Conservation (phyloP, 2,797 vertebrate species). For the Urosaurus nigricauda region DNA sequence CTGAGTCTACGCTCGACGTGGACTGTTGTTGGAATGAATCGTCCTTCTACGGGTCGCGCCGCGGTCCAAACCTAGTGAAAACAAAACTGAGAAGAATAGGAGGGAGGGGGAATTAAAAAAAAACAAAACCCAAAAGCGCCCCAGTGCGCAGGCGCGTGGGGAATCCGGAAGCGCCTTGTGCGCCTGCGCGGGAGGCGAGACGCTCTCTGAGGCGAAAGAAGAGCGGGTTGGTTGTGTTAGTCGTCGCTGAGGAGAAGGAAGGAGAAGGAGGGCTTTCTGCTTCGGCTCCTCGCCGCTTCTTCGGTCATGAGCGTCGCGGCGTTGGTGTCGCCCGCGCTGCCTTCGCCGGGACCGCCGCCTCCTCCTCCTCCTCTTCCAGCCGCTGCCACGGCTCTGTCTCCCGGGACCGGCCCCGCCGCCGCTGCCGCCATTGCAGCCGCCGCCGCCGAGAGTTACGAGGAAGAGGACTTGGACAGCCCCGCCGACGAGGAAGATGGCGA, state of each 20-base stretch:
- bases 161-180: neutral
- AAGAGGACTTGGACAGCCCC: conserved; percentile 94
- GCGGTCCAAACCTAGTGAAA: neutral
- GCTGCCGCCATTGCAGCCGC: conserved; percentile 64
- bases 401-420: conserved; percentile 68
- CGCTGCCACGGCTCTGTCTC: conserved; percentile 20
- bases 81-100: too few relatives aligned
- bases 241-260: too few relatives aligned
- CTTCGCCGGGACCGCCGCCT: conserved; percentile 66
- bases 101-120: too few relatives aligned
- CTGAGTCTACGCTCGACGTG: neutral
- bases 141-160: neutral
- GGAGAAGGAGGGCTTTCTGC: too few relatives aligned
- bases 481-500: conserved; percentile 96
- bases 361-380: conserved; percentile 55
- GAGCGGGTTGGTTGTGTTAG: neutral
- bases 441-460: conserved; percentile 90
- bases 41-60: neutral
- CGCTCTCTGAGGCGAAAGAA: neutral
- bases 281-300: neutral
- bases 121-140: too few relatives aligned
- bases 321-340: conserved; percentile 75
- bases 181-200: conserved; percentile 10
- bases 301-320: conserved; percentile 79
- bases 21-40: too few relatives aligned